phyloP scores from a whole-genome alignment of 2,888 invertebrate species.

The Sminthurides aquaticus region DNA sequence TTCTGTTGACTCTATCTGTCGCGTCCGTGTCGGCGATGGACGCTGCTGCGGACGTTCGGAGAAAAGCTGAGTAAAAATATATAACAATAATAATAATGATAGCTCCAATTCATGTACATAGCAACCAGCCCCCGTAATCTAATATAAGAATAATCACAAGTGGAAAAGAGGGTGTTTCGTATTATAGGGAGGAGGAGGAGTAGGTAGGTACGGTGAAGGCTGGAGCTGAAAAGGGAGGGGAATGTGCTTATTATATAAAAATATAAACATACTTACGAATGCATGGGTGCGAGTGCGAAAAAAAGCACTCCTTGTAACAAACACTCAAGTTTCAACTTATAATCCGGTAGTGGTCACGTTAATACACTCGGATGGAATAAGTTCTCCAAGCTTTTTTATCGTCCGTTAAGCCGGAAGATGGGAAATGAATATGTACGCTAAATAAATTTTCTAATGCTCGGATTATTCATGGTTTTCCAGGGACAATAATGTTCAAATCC shows the following conservation, averaged over 20 bases:
- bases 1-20: too few relatives aligned
- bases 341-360: conserved; percentile 7
- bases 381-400: background rate
- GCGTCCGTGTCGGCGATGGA: too few relatives aligned
- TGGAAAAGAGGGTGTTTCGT: conserved; percentile 8
- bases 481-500: too few relatives aligned
- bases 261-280: conserved; percentile 6
- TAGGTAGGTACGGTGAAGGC: too few relatives aligned
- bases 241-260: conserved; percentile 2
- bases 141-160: conserved; percentile 23
- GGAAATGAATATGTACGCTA: background rate
- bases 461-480: conserved; percentile 32
- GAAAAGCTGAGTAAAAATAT: background rate
- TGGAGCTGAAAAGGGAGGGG: background rate
- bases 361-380: background rate
- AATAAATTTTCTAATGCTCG: background rate
- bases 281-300: conserved; percentile 7
- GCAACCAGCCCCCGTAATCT: conserved; percentile 10
- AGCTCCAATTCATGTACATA: background rate
- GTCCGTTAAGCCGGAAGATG: background rate
- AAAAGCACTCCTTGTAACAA: background rate
- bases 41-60: too few relatives aligned
- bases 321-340: background rate
- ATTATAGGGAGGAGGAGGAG: background rate
- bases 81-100: background rate